Evolutionary conservation across 2,797 vertebrate species (phyloP).

Genomic region (Perodicticus potto): DNA sequence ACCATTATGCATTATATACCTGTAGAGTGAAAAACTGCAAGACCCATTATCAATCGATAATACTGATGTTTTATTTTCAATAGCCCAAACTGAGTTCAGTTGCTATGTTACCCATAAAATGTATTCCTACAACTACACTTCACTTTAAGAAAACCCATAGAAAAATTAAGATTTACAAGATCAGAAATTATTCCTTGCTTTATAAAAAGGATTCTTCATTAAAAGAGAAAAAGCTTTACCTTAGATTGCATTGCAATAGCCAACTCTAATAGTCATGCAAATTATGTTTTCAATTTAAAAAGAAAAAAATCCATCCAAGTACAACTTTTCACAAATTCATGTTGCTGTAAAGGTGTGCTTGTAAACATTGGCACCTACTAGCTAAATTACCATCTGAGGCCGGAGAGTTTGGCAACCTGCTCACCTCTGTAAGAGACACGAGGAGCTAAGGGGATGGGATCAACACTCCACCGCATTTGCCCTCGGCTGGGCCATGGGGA

Average conservation of each 20-base stretch:
- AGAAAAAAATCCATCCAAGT: neutral
- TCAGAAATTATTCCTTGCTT: constrained; percentile 11
- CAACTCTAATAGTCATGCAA: neutral
- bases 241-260: constrained; percentile 8
- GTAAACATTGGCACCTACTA: neutral
- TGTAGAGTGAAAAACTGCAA: neutral
- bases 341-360: neutral
- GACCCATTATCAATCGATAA: neutral
- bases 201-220: constrained; percentile 56
- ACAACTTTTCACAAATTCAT: neutral
- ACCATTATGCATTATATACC: neutral
- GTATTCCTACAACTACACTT: neutral
- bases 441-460: neutral
- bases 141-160: constrained; percentile 47
- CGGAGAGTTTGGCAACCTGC: neutral
- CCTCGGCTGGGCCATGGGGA: neutral
- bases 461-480: neutral
- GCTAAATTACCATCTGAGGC: neutral
- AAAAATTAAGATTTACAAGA: constrained; percentile 66
- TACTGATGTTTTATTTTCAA: constrained; percentile 12
- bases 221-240: neutral
- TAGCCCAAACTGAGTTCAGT: neutral
- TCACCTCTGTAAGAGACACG: neutral
- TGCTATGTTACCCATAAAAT: neutral
- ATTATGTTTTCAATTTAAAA: neutral